These are phyloP conservation scores for Agapornis roseicollis DNA, from an alignment of 2,113 vertebrate genomes.

Conservation along the genomic window DNA sequence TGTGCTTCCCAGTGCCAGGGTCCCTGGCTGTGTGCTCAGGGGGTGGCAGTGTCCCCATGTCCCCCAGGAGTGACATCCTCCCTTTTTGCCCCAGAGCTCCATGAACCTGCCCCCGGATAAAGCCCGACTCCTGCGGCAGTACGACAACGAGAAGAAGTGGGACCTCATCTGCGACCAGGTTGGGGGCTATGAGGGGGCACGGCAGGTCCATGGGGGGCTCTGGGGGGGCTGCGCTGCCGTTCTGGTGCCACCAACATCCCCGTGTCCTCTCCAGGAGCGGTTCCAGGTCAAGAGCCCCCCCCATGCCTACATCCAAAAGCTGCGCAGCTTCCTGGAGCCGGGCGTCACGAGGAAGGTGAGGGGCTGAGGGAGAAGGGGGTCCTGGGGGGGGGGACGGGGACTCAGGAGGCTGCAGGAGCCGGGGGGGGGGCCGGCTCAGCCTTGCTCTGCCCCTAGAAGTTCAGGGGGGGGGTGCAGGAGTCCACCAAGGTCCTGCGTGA, in stretches of 20 bases:
- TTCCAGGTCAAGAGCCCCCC: constrained; percentile 98
- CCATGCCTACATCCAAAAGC: constrained; percentile 94
- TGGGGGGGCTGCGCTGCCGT: background rate
- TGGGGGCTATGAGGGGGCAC: background rate
- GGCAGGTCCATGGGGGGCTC: accelerated
- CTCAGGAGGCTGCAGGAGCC: background rate
- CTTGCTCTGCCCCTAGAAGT: constrained; percentile 83
- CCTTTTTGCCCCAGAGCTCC: constrained; percentile 84
- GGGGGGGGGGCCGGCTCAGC: background rate
- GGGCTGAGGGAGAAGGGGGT: background rate
- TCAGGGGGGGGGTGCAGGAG: constrained; percentile 91
- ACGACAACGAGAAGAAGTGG: constrained; percentile 98
- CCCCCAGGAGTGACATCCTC: background rate
- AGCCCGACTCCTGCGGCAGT: constrained; percentile 91
- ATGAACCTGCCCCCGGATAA: constrained; percentile 98
- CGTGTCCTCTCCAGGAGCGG: constrained; percentile 78
- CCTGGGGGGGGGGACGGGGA: background rate
- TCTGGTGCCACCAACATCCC: background rate
- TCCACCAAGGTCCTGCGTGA: constrained; percentile 94
- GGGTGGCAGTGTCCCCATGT: background rate
- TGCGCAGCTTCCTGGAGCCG: constrained; percentile 91
- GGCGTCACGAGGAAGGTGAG: constrained; percentile 91
- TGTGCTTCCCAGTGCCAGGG: background rate
- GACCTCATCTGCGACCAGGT: constrained; percentile 98
- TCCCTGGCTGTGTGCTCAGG: background rate